Percentiles rank a stretch among this genome's conserved stretches.
Evolutionary conservation across 2,888 invertebrate species (phyloP).

Genomic region (Tortrix viridana): DNA sequence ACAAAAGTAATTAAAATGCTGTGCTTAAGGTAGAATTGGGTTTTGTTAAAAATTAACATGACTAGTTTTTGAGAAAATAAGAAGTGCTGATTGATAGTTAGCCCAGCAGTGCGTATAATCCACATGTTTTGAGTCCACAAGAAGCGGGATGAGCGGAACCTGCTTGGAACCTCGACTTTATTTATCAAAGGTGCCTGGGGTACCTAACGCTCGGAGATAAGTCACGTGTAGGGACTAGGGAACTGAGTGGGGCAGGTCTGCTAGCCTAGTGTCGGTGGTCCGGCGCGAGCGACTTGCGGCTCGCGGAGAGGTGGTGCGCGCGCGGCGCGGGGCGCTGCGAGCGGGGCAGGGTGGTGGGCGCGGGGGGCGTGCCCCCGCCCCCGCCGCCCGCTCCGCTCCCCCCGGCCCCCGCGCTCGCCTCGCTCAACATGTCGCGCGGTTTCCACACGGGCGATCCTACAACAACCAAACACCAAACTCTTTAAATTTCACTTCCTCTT

Average conservation of each 20-base stretch:
- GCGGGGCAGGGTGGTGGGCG: conserved; percentile 76
- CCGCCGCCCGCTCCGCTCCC: conserved; percentile 44
- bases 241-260: conserved; percentile 40
- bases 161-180: conserved; percentile 9
- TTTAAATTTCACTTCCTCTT: conserved; percentile 53
- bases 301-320: conserved; percentile 77
- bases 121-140: conserved; percentile 12
- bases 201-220: conserved; percentile 5
- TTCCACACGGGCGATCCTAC: conserved; percentile 99
- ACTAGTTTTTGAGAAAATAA: conserved; percentile 4
- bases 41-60: neutral
- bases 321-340: conserved; percentile 77
- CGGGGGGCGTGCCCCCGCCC: conserved; percentile 52
- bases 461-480: conserved; percentile 87
- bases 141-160: conserved; percentile 10
- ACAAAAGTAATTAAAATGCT: neutral
- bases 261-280: conserved; percentile 73
- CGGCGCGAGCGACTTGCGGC: conserved; percentile 82
- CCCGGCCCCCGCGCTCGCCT: conserved; percentile 66
- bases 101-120: conserved; percentile 17
- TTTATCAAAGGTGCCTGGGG: conserved; percentile 6
- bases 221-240: conserved; percentile 29
- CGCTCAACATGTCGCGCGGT: conserved; percentile 93
- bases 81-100: conserved; percentile 10
- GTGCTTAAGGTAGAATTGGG: neutral